Evolutionary conservation across 2,113 vertebrate species (phyloP).

Genomic region (Sebastes fasciatus): DNA sequence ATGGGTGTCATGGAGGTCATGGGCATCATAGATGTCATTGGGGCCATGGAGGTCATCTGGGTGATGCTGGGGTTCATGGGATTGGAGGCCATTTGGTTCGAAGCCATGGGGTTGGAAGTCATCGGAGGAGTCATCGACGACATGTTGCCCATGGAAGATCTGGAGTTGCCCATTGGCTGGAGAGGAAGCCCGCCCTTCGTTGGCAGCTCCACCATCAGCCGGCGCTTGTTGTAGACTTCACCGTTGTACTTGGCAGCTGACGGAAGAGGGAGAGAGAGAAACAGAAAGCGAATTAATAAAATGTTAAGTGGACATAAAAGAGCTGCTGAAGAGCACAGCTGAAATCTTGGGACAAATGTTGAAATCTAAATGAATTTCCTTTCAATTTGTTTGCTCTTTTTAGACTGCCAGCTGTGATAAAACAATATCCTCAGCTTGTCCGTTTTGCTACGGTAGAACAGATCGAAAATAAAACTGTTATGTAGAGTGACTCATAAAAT

Average conservation of each 20-base stretch:
- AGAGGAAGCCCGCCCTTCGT: conserved; percentile 92
- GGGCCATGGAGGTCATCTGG: conserved; percentile 54
- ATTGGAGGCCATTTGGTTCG: conserved; percentile 72
- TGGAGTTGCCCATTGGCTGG: conserved; percentile 89
- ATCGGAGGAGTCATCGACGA: conserved; percentile 64
- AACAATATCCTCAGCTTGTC: background rate
- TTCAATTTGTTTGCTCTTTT: conserved; percentile 4
- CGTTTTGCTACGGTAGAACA: conserved; percentile 8
- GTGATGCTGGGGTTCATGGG: background rate
- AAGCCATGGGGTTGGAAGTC: conserved; percentile 72
- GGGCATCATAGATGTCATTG: conserved; percentile 55
- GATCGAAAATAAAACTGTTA: conserved; percentile 16
- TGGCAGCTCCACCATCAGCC: conserved; percentile 92
- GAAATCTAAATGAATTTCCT: conserved; percentile 1
- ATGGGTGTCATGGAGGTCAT: conserved; percentile 57
- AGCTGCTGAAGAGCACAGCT: background rate
- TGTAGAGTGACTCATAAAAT: conserved; percentile 45
- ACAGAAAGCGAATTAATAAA: conserved; percentile 17
- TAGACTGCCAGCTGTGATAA: background rate
- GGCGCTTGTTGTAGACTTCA: conserved; percentile 95
- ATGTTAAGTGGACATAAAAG: background rate
- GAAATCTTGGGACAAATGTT: background rate
- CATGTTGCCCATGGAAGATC: conserved; percentile 75
- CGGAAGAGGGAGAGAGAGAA: conserved; percentile 46
- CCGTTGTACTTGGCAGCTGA: conserved; percentile 95